Conservation (phyloP, 23 tunicate species). For the Trididemnum clinides region DNA sequence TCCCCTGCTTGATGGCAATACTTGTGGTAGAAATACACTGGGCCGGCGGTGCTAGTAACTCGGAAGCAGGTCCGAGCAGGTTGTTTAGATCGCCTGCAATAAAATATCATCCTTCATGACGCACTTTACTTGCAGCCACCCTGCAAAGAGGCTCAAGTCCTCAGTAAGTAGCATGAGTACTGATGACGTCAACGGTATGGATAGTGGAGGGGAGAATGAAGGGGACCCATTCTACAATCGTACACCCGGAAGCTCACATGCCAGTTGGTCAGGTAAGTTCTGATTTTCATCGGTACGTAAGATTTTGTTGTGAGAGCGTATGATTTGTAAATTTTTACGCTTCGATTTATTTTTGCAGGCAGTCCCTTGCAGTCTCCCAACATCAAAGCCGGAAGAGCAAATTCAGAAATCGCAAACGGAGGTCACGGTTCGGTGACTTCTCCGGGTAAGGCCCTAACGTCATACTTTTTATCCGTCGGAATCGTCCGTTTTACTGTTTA, state of each 20-base stretch:
- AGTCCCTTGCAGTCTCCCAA: constrained; percentile 87
- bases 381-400: constrained; percentile 35
- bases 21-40: too few species aligned
- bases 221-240: constrained; percentile 71
- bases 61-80: too few species aligned
- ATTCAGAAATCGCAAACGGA: constrained; percentile 57
- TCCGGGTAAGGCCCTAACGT: too few species aligned
- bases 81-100: too few species aligned
- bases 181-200: constrained; percentile 88
- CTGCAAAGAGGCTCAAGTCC: constrained; percentile 80
- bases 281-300: background rate
- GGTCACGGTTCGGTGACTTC: constrained; percentile 54
- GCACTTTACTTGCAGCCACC: constrained; percentile 56
- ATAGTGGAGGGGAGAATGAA: constrained; percentile 88
- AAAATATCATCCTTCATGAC: too few species aligned
- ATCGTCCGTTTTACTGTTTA: too few species aligned
- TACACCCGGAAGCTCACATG: constrained; percentile 62
- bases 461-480: too few species aligned
- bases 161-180: constrained; percentile 91
- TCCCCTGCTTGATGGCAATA: too few species aligned
- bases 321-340: background rate
- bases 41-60: too few species aligned
- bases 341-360: constrained; percentile 18
- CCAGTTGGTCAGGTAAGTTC: constrained; percentile 76
- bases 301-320: too few species aligned